Base-by-base conservation (phyloP, 2,888 invertebrate species). In the Tanaodytes sp. region DNA sequence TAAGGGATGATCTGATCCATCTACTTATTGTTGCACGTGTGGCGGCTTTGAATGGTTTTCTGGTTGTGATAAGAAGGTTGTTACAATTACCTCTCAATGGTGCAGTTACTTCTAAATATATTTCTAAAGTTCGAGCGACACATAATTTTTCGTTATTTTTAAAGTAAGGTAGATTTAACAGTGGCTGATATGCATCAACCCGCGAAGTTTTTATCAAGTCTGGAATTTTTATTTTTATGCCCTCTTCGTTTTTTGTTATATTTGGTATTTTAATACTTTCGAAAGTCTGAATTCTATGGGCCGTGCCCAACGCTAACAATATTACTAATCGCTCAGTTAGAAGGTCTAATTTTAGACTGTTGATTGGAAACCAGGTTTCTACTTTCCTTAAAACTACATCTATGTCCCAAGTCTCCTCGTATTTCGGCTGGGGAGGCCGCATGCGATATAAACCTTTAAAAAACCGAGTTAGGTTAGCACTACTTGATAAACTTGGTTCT, bases 41-140 rank as follows among this genome's bases (percentile, higher is more conserved):
- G 0, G 57, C 67, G 1, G 63, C 23, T n/a, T 49, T 55, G 23
- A 52, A 46, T n/a, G 65, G 61, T 19, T 46, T 64, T 9, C 40
- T 61, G 0, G 51, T 23, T 9, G 64, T 42, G 9, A 72, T 33
- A 2, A 72, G 43, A 15, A 72, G 31, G 1, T 27, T 54, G 11
- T 19, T 15, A 20, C 33, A 54, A 14, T 2, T 8, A 11, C 14
- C 15, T 20, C 54, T 18, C 4, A 54, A 20, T 5, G 0, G 1
- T 2, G 42, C 2, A 0, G 42, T 33, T 12, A 43, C 33, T 3
- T 0, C 0, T 14, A 43, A 16, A 20, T 54, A 54, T 33, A 11
- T 12, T 2, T 33, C 1, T n/a, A 54, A 16, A 2, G 54, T 42
- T 2, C 2, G 18, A 4, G 43, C 43, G 2, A 54, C 16, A 33